Evolutionary conservation across 2,113 vertebrate species (phyloP).

Genomic region (Suricata suricatta): DNA sequence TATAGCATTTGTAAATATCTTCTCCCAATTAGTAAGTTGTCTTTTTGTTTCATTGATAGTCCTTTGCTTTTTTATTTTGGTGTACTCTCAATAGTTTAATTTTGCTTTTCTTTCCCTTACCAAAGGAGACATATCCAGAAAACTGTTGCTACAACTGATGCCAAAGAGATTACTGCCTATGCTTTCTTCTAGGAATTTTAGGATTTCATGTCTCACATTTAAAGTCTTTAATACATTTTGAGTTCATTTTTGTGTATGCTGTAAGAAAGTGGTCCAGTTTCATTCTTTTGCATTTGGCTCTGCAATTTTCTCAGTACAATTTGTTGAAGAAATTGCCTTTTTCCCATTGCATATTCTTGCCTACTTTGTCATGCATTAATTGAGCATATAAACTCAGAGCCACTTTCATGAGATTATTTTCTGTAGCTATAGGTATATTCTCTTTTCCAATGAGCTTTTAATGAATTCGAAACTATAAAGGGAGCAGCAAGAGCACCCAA

Average conservation of each 20-base stretch:
- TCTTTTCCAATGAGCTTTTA: too few relatives aligned
- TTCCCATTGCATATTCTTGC: background rate
- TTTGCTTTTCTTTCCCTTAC: background rate
- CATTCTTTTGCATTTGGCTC: background rate
- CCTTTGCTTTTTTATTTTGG: background rate
- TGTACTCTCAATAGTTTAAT: background rate
- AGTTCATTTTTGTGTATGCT: background rate
- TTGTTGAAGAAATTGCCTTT: background rate
- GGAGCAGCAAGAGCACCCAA: too few relatives aligned
- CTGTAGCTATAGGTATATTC: too few relatives aligned
- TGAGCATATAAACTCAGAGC: too few relatives aligned
- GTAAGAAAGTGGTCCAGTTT: background rate
- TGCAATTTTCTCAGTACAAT: background rate
- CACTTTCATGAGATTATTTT: too few relatives aligned
- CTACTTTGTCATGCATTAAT: background rate
- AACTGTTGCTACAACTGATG: background rate
- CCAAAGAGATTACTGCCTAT: background rate
- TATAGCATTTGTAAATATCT: background rate
- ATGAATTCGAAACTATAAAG: background rate
- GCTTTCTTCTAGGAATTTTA: background rate
- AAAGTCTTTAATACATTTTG: background rate
- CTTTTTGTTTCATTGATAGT: background rate
- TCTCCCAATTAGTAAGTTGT: background rate
- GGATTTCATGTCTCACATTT: background rate
- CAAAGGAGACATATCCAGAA: background rate